These are phyloP conservation scores for Rhea pennata DNA, from an alignment of 2,113 vertebrate genomes.

Conservation along the genomic window DNA sequence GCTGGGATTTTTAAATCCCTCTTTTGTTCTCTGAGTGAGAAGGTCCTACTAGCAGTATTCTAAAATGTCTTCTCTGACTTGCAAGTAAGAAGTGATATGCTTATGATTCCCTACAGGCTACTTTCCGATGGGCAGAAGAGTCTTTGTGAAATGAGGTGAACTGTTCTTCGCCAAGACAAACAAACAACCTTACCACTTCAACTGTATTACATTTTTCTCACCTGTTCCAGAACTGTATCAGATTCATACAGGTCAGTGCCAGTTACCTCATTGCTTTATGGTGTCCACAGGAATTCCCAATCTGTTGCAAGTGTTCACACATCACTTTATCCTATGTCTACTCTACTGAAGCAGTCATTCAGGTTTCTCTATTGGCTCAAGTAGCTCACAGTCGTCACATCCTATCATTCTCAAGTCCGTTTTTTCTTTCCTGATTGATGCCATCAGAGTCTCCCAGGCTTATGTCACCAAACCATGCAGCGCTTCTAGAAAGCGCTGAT, in stretches of 20 bases:
- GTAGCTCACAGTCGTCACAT: not conserved
- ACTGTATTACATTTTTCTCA: not conserved
- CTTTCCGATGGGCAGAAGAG: not conserved
- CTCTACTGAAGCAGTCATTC: not conserved
- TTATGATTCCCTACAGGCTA: not conserved
- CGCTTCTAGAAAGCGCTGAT: not conserved
- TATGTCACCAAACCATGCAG: not conserved
- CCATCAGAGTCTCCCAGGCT: not conserved
- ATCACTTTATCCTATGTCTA: not conserved
- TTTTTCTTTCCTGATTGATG: not conserved
- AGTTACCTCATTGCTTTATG: not conserved
- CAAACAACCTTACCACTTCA: not conserved
- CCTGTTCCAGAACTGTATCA: not conserved
- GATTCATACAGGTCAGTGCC: not conserved
- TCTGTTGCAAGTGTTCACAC: not conserved
- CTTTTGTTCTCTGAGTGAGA: not conserved
- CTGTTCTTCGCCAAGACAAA: not conserved
- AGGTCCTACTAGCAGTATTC: not conserved
- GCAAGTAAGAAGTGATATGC: not conserved
- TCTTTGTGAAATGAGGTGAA: not conserved
- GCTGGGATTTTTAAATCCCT: not conserved
- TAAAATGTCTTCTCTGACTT: not conserved
- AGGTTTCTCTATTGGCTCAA: not conserved
- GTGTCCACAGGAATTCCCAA: not conserved
- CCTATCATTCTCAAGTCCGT: not conserved